Conservation (phyloP, 2,113 vertebrate genomes). For the Callipepla californica region DNA sequence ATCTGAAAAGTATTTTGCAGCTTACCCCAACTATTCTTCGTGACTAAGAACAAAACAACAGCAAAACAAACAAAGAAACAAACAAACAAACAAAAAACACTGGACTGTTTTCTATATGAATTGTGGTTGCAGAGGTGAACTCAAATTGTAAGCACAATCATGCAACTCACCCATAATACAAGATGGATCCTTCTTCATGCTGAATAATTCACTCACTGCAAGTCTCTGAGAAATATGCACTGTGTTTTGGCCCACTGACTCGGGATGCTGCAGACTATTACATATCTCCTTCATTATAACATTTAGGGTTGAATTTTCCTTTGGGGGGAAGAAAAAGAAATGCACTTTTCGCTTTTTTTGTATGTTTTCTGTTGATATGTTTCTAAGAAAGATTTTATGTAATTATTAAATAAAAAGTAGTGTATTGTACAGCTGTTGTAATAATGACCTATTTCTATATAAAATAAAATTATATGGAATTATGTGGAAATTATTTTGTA, state of each 20-base stretch:
- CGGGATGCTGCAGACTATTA: constrained; percentile 75
- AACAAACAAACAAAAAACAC: constrained; percentile 31
- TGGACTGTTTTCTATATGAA: constrained; percentile 62
- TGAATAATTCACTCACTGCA: constrained; percentile 7
- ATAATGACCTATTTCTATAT: constrained; percentile 88
- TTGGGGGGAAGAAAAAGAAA: constrained; percentile 63
- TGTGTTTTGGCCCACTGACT: constrained; percentile 63
- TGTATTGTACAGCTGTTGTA: constrained; percentile 85
- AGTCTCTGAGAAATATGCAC: constrained; percentile 61
- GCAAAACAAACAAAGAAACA: constrained; percentile 36
- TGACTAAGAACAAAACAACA: neutral
- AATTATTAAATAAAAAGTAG: constrained; percentile 81
- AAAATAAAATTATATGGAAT: constrained; percentile 84
- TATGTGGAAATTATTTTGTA: constrained; percentile 87
- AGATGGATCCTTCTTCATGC: constrained; percentile 9
- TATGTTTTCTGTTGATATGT: constrained; percentile 85
- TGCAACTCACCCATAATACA: neutral
- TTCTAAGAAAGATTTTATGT: constrained; percentile 87
- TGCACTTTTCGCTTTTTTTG: constrained; percentile 87
- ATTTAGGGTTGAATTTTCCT: constrained; percentile 77
- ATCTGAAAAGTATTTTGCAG: constrained; percentile 47
- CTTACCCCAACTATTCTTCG: constrained; percentile 22
- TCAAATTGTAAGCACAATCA: constrained; percentile 68
- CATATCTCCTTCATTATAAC: constrained; percentile 72
- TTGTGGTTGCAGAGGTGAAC: constrained; percentile 42